phyloP scores from a whole-genome alignment of 2,888 invertebrate species.

The Rhopalosiphum nymphaeae region DNA sequence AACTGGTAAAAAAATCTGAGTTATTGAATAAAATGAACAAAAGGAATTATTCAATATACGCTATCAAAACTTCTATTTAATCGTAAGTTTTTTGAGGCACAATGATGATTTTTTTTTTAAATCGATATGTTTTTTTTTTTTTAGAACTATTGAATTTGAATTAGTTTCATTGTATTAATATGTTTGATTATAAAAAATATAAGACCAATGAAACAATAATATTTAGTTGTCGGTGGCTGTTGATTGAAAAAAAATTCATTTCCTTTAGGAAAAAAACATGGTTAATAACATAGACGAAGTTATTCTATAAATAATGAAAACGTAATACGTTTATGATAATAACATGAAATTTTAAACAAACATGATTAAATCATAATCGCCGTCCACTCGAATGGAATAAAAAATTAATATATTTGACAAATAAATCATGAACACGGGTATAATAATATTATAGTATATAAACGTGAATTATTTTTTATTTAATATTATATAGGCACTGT shows the following conservation, averaged over 20 bases:
- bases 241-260: neutral
- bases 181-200: neutral
- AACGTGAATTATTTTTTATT: neutral
- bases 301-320: neutral
- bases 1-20: slow-evolving; percentile 33
- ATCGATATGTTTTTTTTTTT: neutral
- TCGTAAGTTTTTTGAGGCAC: neutral
- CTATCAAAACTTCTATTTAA: neutral
- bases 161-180: slow-evolving; percentile 13
- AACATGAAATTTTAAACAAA: neutral
- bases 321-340: neutral
- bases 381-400: neutral
- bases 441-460: neutral
- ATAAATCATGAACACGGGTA: neutral
- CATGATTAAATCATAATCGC: neutral
- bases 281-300: neutral
- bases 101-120: slow-evolving; percentile 1
- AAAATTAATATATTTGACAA: neutral
- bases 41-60: slow-evolving; percentile 40
- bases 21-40: slow-evolving; percentile 45
- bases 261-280: neutral
- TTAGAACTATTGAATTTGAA: neutral
- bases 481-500: neutral
- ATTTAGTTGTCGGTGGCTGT: neutral
- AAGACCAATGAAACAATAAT: neutral